Evolutionary conservation across 2,888 invertebrate genomes (phyloP), one percentile per base, ranked within the genome.

Genomic region (Trichogramma dendrolimi): DNA sequence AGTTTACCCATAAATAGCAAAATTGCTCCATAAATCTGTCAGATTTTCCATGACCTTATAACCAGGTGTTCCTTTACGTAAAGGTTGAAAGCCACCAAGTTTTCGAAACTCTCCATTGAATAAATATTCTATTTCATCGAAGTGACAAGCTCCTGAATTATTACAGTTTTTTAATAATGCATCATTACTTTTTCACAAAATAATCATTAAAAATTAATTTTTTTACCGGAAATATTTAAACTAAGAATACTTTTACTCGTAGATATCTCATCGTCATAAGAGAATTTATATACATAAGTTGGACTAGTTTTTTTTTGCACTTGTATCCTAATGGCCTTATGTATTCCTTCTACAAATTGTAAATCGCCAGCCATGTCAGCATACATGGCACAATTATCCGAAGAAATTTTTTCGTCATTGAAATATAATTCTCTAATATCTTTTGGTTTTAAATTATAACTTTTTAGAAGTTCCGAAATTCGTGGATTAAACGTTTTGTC

Each of bases 1-100:
- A n/a, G 2, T 62, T 5, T 68, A 74, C 78, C 77, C 77, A 4
- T 74, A 75, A 64, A 71, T 77, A 0, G 77, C 78, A 48, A 78
- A 78, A 60, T 77, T 67, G 0, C 73, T 76, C 78, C 77, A 78
- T 71, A 78, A 69, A 65, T 73, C 68, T 1, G 71, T 73, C 27
- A 78, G 59, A 10, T 63, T 63, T 52, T 76, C 67, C 53, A 71
- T 70, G 1, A 76, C 42, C 48, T 55, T 67, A 41, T 69, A 64
- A 1, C 67, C 69, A 1, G 56, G 63, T 0, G 67, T 59, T 8
- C 64, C 69, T 6, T 58, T 49, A 11, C 43, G 7, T 2, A 61
- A 51, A 6, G 65, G 42, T 53, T 64, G 54, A 0, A 70, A 4
- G 5, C 63, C 65, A 1, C 70, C 38, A 1, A 10, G 4, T 44